phyloP scores from a whole-genome alignment of 2,888 invertebrate species.

The Lissonota sp. region DNA sequence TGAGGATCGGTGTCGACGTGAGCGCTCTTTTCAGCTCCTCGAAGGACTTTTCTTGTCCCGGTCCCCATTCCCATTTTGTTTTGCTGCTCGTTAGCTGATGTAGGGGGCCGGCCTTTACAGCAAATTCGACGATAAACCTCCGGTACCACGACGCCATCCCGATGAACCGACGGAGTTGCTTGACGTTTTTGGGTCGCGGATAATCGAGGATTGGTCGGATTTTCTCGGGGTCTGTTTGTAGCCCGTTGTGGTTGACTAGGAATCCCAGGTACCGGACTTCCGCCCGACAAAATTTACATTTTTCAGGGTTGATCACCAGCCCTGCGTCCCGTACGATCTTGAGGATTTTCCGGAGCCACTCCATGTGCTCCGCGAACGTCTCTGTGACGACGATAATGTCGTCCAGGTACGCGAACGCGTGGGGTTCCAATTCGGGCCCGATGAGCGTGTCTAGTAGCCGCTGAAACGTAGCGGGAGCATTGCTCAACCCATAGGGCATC shows the following conservation, averaged over 20 bases:
- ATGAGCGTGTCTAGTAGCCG: slow-evolving; percentile 3
- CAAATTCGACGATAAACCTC: neutral
- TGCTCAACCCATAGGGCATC: slow-evolving; percentile 31
- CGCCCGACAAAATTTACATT: slow-evolving; percentile 17
- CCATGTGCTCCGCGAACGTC: slow-evolving; percentile 51
- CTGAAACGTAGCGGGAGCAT: neutral
- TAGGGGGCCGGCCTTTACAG: neutral
- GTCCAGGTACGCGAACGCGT: slow-evolving; percentile 56
- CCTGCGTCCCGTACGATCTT: neutral
- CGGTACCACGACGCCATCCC: neutral
- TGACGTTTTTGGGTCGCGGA: neutral
- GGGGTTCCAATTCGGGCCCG: neutral
- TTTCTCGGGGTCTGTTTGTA: neutral
- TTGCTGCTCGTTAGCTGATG: neutral
- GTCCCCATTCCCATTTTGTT: slow-evolving; percentile 37
- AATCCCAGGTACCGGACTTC: slow-evolving; percentile 15
- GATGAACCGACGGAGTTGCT: neutral
- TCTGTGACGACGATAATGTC: slow-evolving; percentile 49
- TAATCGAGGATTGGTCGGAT: neutral
- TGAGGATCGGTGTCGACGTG: slow-evolving; percentile 51
- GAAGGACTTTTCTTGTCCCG: slow-evolving; percentile 41
- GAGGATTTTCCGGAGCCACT: slow-evolving; percentile 36
- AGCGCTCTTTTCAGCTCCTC: slow-evolving; percentile 32
- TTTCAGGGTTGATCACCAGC: neutral
- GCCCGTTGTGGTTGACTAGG: neutral